Evolutionary conservation across 2,888 invertebrate species (phyloP).

Genomic region (Latheticus oryzae): DNA sequence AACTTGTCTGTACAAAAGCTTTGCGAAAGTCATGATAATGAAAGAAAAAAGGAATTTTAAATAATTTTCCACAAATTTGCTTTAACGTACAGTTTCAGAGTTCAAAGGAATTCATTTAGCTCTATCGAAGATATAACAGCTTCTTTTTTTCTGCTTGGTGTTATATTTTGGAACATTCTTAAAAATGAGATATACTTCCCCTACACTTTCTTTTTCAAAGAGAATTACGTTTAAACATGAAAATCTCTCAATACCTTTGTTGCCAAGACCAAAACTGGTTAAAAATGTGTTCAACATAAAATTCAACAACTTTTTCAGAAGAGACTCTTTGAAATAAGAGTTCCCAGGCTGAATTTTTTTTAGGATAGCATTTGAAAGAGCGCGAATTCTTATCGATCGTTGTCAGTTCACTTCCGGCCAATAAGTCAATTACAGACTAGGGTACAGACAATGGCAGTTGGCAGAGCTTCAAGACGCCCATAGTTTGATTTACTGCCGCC

Average conservation of each 20-base stretch:
- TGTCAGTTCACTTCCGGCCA: slow-evolving; percentile 63
- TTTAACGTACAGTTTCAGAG: slow-evolving; percentile 20
- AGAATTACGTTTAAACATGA: background rate
- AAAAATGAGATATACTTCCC: no score
- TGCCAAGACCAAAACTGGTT: no score
- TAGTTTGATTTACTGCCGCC: slow-evolving; percentile 62
- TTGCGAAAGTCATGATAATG: slow-evolving; percentile 1
- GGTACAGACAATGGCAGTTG: slow-evolving; percentile 64
- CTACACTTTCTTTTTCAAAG: slow-evolving; percentile 1
- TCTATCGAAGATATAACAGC: slow-evolving; percentile 15
- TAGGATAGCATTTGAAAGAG: slow-evolving; percentile 56
- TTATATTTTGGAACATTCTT: slow-evolving; percentile 5
- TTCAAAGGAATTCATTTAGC: slow-evolving; percentile 34
- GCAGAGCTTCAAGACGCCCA: slow-evolving; percentile 65
- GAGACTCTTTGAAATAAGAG: slow-evolving; percentile 23
- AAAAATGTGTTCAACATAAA: no score
- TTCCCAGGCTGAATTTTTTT: slow-evolving; percentile 44
- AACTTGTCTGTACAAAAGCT: background rate
- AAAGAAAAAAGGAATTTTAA: slow-evolving; percentile 24
- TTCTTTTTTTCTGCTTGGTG: slow-evolving; percentile 8
- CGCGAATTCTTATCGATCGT: slow-evolving; percentile 59
- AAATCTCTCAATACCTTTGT: no score
- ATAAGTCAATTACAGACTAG: slow-evolving; percentile 65
- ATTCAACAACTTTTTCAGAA: no score
- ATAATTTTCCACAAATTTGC: slow-evolving; percentile 33